phyloP scores from a whole-genome alignment of 2,888 invertebrate genomes.

The Andrena bucephala region DNA sequence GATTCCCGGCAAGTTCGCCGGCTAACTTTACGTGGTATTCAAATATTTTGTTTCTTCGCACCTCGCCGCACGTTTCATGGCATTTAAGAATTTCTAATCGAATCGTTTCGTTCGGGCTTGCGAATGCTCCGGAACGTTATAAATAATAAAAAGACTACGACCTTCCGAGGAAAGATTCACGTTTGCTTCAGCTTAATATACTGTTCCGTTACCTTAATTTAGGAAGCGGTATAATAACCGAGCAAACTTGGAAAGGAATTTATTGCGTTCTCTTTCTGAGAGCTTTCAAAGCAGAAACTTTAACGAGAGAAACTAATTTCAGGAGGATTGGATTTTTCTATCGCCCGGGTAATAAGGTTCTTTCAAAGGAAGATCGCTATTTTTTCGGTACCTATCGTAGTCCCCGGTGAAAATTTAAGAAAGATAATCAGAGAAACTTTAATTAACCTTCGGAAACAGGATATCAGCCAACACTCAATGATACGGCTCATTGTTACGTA shows the following conservation, averaged over 20 bases:
- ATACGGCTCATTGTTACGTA: too few relatives aligned
- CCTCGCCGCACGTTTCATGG: too few relatives aligned
- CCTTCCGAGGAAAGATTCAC: too few relatives aligned
- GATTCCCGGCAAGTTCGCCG: neutral
- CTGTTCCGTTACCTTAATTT: neutral
- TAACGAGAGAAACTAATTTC: neutral
- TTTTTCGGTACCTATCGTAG: neutral
- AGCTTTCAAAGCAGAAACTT: neutral
- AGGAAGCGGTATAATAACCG: slow-evolving; percentile 5
- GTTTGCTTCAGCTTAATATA: neutral
- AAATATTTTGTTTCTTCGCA: neutral
- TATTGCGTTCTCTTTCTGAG: neutral
- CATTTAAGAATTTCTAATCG: too few relatives aligned
- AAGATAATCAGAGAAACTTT: too few relatives aligned
- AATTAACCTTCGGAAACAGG: too few relatives aligned
- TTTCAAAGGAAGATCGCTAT: neutral
- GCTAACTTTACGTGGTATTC: neutral
- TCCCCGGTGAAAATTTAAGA: too few relatives aligned
- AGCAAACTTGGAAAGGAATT: neutral
- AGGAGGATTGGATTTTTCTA: neutral
- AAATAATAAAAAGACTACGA: too few relatives aligned
- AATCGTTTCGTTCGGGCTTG: too few relatives aligned
- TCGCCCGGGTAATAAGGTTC: neutral
- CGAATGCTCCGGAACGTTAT: too few relatives aligned
- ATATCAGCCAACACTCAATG: too few relatives aligned